These are phyloP conservation scores for Clinocottus analis DNA, from an alignment of 2,113 vertebrate genomes.

Conservation along the genomic window DNA sequence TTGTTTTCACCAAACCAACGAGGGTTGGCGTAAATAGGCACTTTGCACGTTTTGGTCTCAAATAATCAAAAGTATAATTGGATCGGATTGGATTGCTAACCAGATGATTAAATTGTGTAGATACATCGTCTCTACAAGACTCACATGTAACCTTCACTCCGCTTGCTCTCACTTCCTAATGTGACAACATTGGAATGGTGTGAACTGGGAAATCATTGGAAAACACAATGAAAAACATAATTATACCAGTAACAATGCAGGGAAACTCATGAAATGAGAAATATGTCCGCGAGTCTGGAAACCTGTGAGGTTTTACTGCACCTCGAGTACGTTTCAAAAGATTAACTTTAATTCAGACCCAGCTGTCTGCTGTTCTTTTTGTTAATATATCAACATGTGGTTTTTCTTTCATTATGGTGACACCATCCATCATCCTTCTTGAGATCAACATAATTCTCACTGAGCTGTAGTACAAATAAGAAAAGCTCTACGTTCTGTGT, in stretches of 20 bases:
- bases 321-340: neutral
- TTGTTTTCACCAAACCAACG: neutral
- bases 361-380: neutral
- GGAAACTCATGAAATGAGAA: neutral
- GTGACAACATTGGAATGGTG: neutral
- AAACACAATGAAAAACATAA: neutral
- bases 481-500: neutral
- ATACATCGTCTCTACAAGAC: neutral
- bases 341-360: neutral
- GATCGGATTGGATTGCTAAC: neutral
- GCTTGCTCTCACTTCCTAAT: neutral
- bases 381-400: neutral
- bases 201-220: neutral
- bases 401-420: neutral
- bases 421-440: neutral
- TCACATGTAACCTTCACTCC: neutral
- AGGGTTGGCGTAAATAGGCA: neutral
- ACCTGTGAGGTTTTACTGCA: neutral
- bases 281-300: neutral
- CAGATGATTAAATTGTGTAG: neutral
- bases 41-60: too few species aligned
- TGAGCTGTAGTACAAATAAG: neutral
- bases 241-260: neutral
- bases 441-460: slow-evolving; percentile 1
- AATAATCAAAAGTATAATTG: neutral